Evolutionary conservation across 2,888 invertebrate species (phyloP).

Genomic region (Rhingia campestris): DNA sequence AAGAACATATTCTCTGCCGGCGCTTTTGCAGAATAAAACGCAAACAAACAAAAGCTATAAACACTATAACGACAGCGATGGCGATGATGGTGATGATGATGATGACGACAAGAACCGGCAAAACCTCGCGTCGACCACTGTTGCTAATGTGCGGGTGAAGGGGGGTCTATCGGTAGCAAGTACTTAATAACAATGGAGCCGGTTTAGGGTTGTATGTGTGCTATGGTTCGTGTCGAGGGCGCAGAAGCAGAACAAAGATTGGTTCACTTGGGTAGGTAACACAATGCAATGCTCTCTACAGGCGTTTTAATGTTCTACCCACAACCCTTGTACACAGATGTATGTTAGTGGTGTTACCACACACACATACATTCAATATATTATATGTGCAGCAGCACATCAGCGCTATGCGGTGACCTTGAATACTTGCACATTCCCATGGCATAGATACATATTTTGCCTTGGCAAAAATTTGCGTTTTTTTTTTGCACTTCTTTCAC

Average conservation of each 20-base stretch:
- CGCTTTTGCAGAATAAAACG: constrained; percentile 50
- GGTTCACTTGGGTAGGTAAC: constrained; percentile 10
- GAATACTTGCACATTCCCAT: constrained; percentile 64
- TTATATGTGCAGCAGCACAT: constrained; percentile 31
- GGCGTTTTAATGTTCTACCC: constrained; percentile 7
- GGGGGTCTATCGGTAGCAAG: constrained; percentile 16
- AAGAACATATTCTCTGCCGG: constrained; percentile 56
- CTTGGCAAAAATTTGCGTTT: constrained; percentile 64
- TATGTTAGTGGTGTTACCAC: not conserved
- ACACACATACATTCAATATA: not conserved
- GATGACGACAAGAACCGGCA: constrained; percentile 67
- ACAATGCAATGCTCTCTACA: not conserved
- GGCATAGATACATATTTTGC: constrained; percentile 65
- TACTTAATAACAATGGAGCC: constrained; percentile 39
- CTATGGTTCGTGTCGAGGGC: constrained; percentile 34
- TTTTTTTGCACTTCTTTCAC: constrained; percentile 20
- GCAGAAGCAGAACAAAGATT: constrained; percentile 53
- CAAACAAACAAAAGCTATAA: constrained; percentile 57
- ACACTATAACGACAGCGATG: constrained; percentile 41
- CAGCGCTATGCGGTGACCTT: constrained; percentile 65
- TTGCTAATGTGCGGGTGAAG: not conserved
- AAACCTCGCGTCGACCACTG: constrained; percentile 30
- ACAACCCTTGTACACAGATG: constrained; percentile 46
- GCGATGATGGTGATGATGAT: constrained; percentile 40
- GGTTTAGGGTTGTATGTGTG: constrained; percentile 40